Percentiles rank a stretch among this genome's conserved stretches.
These are phyloP conservation scores for Ganaspis brasiliensis DNA, from an alignment of 2,888 invertebrate species.

Conservation along the genomic window DNA sequence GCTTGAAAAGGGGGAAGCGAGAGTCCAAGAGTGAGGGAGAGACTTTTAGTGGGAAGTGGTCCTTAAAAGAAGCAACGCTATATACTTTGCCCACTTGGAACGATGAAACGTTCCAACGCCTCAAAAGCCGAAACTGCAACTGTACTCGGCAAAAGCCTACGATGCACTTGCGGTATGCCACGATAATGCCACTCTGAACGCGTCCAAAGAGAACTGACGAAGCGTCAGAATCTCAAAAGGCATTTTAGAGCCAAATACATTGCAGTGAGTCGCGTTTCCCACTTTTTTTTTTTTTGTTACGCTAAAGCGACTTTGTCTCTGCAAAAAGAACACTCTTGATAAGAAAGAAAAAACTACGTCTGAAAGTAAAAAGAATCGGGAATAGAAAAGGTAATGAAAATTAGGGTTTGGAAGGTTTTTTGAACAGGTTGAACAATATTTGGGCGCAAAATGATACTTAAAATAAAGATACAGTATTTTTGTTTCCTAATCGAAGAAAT, in stretches of 20 bases:
- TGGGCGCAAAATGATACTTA: too few relatives aligned
- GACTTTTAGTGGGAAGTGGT: constrained; percentile 58
- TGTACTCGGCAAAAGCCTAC: constrained; percentile 59
- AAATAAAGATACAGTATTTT: too few relatives aligned
- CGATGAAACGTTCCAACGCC: constrained; percentile 61
- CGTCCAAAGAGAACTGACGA: constrained; percentile 72
- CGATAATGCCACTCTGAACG: constrained; percentile 73
- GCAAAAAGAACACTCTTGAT: constrained; percentile 4
- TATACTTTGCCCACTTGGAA: constrained; percentile 57
- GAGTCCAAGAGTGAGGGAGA: constrained; percentile 44
- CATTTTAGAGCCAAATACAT: constrained; percentile 56
- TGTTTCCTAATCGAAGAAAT: too few relatives aligned
- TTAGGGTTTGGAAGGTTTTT: too few relatives aligned
- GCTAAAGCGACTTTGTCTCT: neutral
- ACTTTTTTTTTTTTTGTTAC: constrained; percentile 41
- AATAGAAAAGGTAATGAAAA: too few relatives aligned
- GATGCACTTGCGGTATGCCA: constrained; percentile 61
- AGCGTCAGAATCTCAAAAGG: constrained; percentile 65
- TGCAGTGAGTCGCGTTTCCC: constrained; percentile 45
- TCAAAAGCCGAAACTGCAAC: constrained; percentile 61
- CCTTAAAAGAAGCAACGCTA: constrained; percentile 55
- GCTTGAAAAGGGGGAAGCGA: constrained; percentile 47
- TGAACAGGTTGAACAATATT: too few relatives aligned
- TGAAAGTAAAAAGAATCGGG: too few relatives aligned
- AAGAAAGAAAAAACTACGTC: too few relatives aligned